phyloP scores from a whole-genome alignment of 30 jellyfish, hydroid and myxozoan species.

The Pelagia noctiluca region DNA sequence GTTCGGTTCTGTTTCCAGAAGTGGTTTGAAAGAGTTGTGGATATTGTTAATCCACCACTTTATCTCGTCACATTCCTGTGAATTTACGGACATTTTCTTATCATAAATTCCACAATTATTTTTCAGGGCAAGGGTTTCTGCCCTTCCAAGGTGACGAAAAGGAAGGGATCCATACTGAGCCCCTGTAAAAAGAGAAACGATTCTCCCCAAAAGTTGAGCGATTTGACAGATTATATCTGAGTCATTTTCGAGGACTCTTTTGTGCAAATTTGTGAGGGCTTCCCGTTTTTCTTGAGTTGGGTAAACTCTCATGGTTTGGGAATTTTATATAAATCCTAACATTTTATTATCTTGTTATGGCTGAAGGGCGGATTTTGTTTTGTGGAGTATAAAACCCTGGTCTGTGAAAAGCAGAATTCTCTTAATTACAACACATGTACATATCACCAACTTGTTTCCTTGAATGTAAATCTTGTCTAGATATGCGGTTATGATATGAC shows the following conservation, averaged over 20 bases:
- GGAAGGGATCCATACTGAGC: background rate
- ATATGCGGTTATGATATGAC: background rate
- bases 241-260: background rate
- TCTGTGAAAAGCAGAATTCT: too few species aligned
- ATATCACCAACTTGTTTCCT: too few species aligned
- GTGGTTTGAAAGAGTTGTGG: background rate
- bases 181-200: background rate
- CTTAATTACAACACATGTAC: too few species aligned
- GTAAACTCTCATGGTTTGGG: slow-evolving; percentile 9
- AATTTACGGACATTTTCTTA: slow-evolving; percentile 1
- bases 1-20: slow-evolving; percentile 23
- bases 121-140: background rate
- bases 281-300: slow-evolving; percentile 12
- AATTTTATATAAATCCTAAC: background rate
- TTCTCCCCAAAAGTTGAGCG: background rate
- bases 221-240: background rate
- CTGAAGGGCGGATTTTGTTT: background rate
- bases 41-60: background rate
- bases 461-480: background rate
- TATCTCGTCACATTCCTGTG: background rate
- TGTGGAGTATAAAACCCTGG: slow-evolving; percentile 4
- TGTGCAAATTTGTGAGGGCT: background rate
- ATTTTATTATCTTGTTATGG: background rate
- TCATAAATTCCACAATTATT: background rate
- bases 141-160: background rate